Base-by-base conservation (phyloP, 1,140 invertebrate genomes). In the Littorina saxatilis region DNA sequence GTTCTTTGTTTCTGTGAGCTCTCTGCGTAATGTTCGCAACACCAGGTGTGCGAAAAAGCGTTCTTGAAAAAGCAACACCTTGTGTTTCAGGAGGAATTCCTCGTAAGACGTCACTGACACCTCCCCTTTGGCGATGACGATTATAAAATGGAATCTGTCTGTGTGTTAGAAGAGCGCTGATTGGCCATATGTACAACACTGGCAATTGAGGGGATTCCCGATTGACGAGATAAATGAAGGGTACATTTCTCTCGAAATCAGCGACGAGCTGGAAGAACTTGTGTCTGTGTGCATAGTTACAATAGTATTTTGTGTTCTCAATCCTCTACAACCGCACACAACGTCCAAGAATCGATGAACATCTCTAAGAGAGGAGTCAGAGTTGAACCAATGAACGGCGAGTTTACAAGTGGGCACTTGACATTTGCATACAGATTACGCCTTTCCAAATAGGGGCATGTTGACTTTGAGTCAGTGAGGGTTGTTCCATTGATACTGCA, bases 371-470 rank as follows among this genome's bases (percentile, higher is more conserved):
- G 23, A 3, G 70, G 11, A 11, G 47, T 43, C 27, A 1, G 15
- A 4, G 23, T 5, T 32, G 5, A 37, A 79, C 87, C 87, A 88
- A 88, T 88, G 58, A 87, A 80, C 85, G 78, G 27, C 35, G 55
- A 23, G 55, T 58, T 87, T 82, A 82, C 85, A 85, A 74, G 78
- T 40, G 58, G 29, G 27, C 20, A 23, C 29, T 82, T 68, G 68
- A 52, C 75, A 75, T 82, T 81, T 83, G 66, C 78, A 80, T 84
- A 63, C 47, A 83, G 81, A 85, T 85, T 75, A 83, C 85, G 82
- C 84, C 80, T 84, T 87, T 84, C 87, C 87, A 85, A 88, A 88
- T 88, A 88, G 84, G 87, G 87, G 81, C 86, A 88, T 86, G 84
- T 82, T 81, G 81, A 81, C 75, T 83, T 87, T 85, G 82, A 84